Evolutionary conservation across 2,888 invertebrate species (phyloP).

Genomic region (Brachypterus glaber): DNA sequence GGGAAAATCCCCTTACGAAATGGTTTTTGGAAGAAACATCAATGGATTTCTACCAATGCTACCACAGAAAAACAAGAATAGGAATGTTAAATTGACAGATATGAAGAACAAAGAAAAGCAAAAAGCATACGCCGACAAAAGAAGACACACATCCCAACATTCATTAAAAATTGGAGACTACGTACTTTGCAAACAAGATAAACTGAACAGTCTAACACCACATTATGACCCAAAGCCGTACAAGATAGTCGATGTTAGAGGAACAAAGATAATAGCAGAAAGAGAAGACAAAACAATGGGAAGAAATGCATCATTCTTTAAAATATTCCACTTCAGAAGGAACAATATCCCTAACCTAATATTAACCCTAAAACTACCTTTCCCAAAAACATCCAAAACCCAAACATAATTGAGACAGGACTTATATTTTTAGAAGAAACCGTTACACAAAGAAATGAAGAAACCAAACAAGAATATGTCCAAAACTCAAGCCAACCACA

Average conservation of each 20-base stretch:
- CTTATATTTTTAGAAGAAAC: no score
- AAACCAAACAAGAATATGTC: no score
- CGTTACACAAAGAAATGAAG: no score
- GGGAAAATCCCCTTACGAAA: slow-evolving; percentile 5
- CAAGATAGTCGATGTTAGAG: slow-evolving; percentile 6
- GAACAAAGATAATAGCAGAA: slow-evolving; percentile 6
- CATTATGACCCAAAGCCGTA: slow-evolving; percentile 8
- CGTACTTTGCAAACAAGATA: slow-evolving; percentile 10
- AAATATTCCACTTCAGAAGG: no score
- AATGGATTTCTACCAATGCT: no score
- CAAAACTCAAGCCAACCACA: no score
- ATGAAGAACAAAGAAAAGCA: slow-evolving; percentile 1
- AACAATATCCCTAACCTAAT: no score
- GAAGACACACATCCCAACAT: not conserved
- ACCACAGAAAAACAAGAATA: no score
- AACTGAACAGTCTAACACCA: slow-evolving; percentile 5
- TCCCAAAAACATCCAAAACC: no score
- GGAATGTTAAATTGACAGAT: slow-evolving; percentile 8
- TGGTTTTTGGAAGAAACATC: slow-evolving; percentile 9
- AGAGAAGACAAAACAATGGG: not conserved
- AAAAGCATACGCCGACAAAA: not conserved
- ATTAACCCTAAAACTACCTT: no score
- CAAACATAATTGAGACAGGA: no score
- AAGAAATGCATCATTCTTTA: slow-evolving; percentile 6
- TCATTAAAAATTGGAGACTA: slow-evolving; percentile 7